Evolutionary conservation across 2,888 invertebrate species (phyloP).

Genomic region (Cheilosia variabilis): DNA sequence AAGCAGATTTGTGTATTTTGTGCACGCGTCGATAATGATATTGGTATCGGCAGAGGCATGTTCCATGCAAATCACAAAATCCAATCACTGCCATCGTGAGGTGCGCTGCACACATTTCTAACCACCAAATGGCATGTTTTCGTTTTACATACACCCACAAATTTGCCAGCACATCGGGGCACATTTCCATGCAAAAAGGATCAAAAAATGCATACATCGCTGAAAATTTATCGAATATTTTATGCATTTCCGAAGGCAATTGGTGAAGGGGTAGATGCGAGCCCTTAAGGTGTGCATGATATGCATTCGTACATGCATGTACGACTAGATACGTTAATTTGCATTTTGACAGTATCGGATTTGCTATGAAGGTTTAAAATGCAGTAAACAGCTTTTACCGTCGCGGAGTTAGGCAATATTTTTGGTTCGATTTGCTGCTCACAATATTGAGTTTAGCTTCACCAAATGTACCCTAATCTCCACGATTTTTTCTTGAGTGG

Average conservation of each 20-base stretch:
- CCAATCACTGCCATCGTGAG: conserved; percentile 51
- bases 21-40: conserved; percentile 26
- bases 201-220: conserved; percentile 21
- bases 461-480: too few species aligned
- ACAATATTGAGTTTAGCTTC: too few species aligned
- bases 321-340: neutral
- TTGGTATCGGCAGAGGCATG: conserved; percentile 29
- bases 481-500: too few species aligned
- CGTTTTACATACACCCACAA: conserved; percentile 26
- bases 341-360: conserved; percentile 6
- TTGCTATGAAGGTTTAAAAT: neutral
- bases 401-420: too few species aligned
- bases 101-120: conserved; percentile 41
- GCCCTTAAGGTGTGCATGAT: conserved; percentile 2
- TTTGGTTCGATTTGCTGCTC: too few species aligned
- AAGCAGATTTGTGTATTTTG: conserved; percentile 51
- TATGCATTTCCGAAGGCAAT: conserved; percentile 40
- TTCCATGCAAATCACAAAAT: conserved; percentile 61
- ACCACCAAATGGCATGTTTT: conserved; percentile 29
- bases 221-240: conserved; percentile 49
- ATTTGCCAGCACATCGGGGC: conserved; percentile 14
- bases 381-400: neutral
- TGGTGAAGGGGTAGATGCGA: neutral
- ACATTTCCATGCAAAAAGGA: conserved; percentile 30
- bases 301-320: conserved; percentile 2